Base-by-base conservation (phyloP, 2,888 invertebrate genomes). In the Asteroscopus sphinx region DNA sequence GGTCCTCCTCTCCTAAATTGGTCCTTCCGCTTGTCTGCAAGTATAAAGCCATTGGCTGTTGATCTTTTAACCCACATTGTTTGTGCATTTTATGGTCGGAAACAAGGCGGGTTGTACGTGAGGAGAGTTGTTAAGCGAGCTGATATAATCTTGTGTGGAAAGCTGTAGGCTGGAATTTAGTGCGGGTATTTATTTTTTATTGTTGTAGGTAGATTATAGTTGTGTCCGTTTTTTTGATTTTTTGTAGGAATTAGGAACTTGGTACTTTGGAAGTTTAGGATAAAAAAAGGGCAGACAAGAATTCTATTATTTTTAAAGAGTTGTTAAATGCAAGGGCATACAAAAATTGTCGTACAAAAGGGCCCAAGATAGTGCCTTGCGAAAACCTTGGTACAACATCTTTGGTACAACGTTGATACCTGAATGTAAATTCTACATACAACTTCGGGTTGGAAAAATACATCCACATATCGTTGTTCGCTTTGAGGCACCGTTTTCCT, bases 21-120 rank as follows among this genome's bases (percentile, higher is more conserved):
- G 68, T 66, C 66, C 83, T 86, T 91, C 89, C 90, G 81, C 73
- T 77, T 64, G 77, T 76, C 73, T 73, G 69, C 51, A 70, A 68
- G 66, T 56, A 70, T 56, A 66, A 77, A 57, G 61, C 53, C 68
- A 87, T 86, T 87, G 86, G 77, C 69, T 82, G 82, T 86, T 88
- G 88, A 86, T 89, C 88, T 86, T 88, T 83, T 88, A 85, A 87
- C 88, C 87, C 72, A 86, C 76, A 82, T 86, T 49, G 57, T 54
- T 42, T 40, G 56, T 60, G 57, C 60, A 63, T 63, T 61, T 76
- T 64, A 63, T 61, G 52, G 62, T 45, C 55, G 35, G 30, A 44
- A 59, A 52, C 47, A 39, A 68, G 51, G 45, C 28, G 46, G 52
- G 28, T 6, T 4, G 40, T 32, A 59, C 61, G 62, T 73, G 68